Base-by-base conservation (phyloP, 2,888 invertebrate species). In the Poecilus cupreus region DNA sequence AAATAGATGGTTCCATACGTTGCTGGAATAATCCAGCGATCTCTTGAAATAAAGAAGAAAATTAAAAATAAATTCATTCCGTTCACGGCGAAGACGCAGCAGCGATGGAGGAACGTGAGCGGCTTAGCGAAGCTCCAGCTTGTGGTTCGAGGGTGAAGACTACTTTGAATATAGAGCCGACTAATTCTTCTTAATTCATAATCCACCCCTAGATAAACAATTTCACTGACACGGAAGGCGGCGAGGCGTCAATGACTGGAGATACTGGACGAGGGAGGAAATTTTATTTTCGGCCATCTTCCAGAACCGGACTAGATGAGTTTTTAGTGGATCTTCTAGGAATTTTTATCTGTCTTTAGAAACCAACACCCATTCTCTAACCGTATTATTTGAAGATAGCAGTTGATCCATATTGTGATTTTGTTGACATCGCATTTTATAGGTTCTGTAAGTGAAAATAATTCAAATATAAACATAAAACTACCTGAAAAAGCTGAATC, bases 31-130 rank as follows among this genome's bases (percentile, higher is more conserved):
- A 22, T 70, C 11, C 49, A 10, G 46, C 22, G 43, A 49, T 46
- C 46, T 32, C 24, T 68, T 68, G 68, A 49, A 64, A 79, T 68
- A 79, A 51, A 70, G 79, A 70, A 57, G 79, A 51, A 79, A 79
- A 79, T 79, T 79, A 79, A 79, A 79, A 79, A 79, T 79, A 79
- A 79, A 79, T 79, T 68, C 79, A 79, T 79, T 79, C 79, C 70
- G 79, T 64, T 46, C 39, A 49, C 78, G 60, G 46, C 37, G 20
- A 10, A n/a, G n/a, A n/a, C 11, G 57, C 11, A 39, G 60, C 60
- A 64, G 64, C 64, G 78, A 37, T 8, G 18, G 8, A 2, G 39
- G 68, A 11, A 68, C 68, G 68, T 68, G 68, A 68, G 8, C 68
- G 20, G 68, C 68, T 37, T 68, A 68, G 43, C 37, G 39, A 18